A percentile compares a stretch with the other conserved stretches of the same genome.
phyloP scores from a whole-genome alignment of 2,113 vertebrate species.

The Oxyura jamaicensis region DNA sequence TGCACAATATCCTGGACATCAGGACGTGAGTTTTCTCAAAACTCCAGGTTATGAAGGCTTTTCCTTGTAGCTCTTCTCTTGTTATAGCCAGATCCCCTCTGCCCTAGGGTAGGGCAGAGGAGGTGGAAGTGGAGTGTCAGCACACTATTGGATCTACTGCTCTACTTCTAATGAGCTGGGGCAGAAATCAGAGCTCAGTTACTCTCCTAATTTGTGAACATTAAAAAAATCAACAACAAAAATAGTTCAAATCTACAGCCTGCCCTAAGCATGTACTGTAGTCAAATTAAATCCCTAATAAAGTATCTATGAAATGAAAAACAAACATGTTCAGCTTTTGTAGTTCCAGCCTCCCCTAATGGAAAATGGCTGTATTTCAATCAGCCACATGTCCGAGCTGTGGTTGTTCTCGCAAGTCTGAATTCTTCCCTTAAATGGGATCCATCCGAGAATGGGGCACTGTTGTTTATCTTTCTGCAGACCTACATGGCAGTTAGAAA shows the following conservation, averaged over 20 bases:
- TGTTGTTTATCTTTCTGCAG: slow-evolving; percentile 34
- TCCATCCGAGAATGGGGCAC: neutral
- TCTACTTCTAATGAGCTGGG: neutral
- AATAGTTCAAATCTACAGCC: slow-evolving; percentile 27
- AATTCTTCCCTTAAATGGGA: slow-evolving; percentile 50
- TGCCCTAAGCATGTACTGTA: slow-evolving; percentile 30
- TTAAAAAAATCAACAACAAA: slow-evolving; percentile 24
- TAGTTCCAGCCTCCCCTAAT: slow-evolving; percentile 43
- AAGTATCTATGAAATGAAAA: slow-evolving; percentile 63
- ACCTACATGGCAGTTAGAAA: slow-evolving; percentile 39
- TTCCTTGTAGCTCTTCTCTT: neutral
- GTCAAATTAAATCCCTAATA: slow-evolving; percentile 56
- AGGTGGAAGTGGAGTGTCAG: neutral
- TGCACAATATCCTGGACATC: neutral
- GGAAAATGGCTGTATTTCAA: slow-evolving; percentile 54
- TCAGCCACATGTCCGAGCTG: neutral
- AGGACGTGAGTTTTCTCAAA: neutral
- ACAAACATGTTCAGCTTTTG: slow-evolving; percentile 49
- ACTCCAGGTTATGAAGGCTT: neutral
- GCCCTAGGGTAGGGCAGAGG: neutral
- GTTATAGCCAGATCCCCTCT: neutral
- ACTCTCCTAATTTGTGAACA: neutral
- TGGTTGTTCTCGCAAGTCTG: slow-evolving; percentile 7
- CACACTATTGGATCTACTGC: neutral
- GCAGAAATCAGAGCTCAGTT: neutral